Percentiles rank a stretch among this genome's conserved stretches.
Conservation (phyloP, 2,113 vertebrate genomes). For the Chaenocephalus aceratus region DNA sequence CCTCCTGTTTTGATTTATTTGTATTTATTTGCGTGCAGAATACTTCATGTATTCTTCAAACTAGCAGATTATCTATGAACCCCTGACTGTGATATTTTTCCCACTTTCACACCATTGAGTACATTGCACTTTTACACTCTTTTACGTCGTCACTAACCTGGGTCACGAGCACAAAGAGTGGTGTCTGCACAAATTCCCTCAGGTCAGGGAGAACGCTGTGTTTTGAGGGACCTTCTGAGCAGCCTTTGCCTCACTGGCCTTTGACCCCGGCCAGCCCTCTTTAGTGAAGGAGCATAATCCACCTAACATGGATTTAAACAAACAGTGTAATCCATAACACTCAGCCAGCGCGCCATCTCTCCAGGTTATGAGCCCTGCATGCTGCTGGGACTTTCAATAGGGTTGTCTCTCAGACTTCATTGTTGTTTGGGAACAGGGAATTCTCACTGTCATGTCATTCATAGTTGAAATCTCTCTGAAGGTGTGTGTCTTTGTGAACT, state of each 20-base stretch:
- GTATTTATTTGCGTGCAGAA: neutral
- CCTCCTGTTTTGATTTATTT: neutral
- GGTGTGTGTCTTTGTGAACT: neutral
- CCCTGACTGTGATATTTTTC: neutral
- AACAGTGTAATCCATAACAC: slow-evolving; percentile 80
- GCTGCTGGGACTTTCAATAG: slow-evolving; percentile 42
- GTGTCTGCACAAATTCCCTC: slow-evolving; percentile 68
- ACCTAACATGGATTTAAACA: slow-evolving; percentile 81
- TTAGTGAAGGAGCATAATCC: slow-evolving; percentile 77
- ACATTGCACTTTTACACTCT: slow-evolving; percentile 10
- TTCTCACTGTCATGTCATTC: slow-evolving; percentile 7
- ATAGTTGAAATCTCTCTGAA: slow-evolving; percentile 1
- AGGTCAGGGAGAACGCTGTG: slow-evolving; percentile 71
- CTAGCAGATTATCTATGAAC: neutral
- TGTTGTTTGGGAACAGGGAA: slow-evolving; percentile 5
- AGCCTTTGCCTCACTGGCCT: slow-evolving; percentile 76
- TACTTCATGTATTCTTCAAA: neutral
- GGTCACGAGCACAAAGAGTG: slow-evolving; percentile 55
- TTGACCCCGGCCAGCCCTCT: slow-evolving; percentile 69
- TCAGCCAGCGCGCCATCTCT: slow-evolving; percentile 58
- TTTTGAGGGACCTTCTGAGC: slow-evolving; percentile 79
- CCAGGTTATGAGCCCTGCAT: slow-evolving; percentile 36
- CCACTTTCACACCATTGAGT: neutral
- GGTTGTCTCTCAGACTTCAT: slow-evolving; percentile 27
- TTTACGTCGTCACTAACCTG: slow-evolving; percentile 16